phyloP scores from a whole-genome alignment of 2,113 vertebrate genomes.

The Serinus canaria region DNA sequence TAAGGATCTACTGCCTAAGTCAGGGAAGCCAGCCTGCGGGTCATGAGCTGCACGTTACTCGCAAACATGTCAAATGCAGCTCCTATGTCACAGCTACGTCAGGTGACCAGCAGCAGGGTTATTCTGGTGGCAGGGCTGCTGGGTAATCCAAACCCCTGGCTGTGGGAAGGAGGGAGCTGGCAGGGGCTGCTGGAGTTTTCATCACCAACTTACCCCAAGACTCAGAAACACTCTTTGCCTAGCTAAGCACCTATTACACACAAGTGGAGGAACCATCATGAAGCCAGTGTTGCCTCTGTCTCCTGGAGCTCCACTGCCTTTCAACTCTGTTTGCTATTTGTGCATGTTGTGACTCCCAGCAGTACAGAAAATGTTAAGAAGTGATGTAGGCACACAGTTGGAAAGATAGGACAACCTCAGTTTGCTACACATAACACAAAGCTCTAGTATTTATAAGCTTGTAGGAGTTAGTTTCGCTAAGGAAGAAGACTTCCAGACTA shows the following conservation, averaged over 20 bases:
- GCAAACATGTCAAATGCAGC: neutral
- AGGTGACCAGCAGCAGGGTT: constrained; percentile 19
- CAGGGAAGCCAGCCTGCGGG: neutral
- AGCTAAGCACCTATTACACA: neutral
- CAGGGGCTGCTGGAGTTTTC: constrained; percentile 17
- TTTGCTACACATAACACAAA: neutral
- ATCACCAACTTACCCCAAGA: neutral
- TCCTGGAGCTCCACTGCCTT: neutral
- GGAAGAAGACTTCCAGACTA: neutral
- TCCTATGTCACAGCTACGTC: neutral
- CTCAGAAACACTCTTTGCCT: neutral
- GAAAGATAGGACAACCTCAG: neutral
- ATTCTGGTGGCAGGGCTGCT: constrained; percentile 28
- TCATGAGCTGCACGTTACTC: neutral
- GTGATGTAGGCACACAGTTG: neutral
- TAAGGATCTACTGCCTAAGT: neutral
- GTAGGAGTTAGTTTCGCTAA: neutral
- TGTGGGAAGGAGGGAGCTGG: constrained; percentile 32
- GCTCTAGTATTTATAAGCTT: neutral
- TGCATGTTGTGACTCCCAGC: neutral
- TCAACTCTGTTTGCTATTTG: neutral
- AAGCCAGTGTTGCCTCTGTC: neutral
- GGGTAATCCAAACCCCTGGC: constrained; percentile 33
- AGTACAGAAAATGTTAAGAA: neutral
- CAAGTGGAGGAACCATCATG: rapidly evolving